Evolutionary conservation across 2,888 invertebrate species (phyloP).

Genomic region (Nasonia oneida): DNA sequence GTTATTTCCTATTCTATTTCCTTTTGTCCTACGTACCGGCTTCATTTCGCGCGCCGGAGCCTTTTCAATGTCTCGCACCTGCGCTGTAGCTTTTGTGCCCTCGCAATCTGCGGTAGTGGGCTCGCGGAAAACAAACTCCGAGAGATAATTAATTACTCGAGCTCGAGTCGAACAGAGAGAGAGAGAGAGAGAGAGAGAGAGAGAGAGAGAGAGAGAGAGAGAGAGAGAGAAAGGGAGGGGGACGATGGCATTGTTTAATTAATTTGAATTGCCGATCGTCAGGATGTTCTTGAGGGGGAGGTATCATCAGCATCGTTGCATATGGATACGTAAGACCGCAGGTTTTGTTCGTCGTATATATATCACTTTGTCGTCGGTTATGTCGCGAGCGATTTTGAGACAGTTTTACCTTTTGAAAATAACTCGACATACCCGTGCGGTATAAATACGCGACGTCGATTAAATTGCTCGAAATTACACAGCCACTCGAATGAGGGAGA

Average conservation of each 20-base stretch:
- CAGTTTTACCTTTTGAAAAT: neutral
- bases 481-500: neutral
- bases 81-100: slow-evolving; percentile 23
- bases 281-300: neutral
- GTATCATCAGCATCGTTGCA: neutral
- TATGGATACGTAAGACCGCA: neutral
- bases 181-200: neutral
- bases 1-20: slow-evolving; percentile 52
- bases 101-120: slow-evolving; percentile 1
- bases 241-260: slow-evolving; percentile 1
- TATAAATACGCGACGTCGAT: neutral
- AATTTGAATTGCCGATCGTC: slow-evolving; percentile 40
- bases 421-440: neutral
- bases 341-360: neutral
- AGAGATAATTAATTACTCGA: slow-evolving; percentile 49
- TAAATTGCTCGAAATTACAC: neutral
- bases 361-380: neutral
- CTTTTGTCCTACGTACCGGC: slow-evolving; percentile 49
- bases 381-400: no score
- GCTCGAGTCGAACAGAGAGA: neutral
- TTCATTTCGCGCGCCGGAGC: slow-evolving; percentile 34
- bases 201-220: neutral
- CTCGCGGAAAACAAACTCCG: neutral
- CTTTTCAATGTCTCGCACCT: slow-evolving; percentile 44
- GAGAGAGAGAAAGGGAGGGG: neutral